phyloP scores from a whole-genome alignment of 2,113 vertebrate species.

The Lethenteron reissneri region DNA sequence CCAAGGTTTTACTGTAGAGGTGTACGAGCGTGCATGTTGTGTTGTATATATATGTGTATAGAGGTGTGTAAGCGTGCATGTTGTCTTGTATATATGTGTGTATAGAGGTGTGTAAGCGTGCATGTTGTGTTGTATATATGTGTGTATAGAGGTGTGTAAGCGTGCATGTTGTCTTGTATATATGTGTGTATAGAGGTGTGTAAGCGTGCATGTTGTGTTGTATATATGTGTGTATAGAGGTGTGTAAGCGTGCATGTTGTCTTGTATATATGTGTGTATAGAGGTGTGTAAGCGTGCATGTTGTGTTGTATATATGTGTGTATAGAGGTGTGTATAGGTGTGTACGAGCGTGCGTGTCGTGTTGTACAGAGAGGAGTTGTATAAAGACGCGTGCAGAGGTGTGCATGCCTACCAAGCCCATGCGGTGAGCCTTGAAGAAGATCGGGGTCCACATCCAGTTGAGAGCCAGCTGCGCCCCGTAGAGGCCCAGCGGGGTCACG shows the following conservation, averaged over 20 bases:
- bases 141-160: neutral
- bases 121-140: neutral
- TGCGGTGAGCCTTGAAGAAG: slow-evolving; percentile 38
- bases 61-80: neutral
- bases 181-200: neutral
- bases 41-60: neutral
- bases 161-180: neutral
- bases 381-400: neutral
- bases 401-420: slow-evolving; percentile 29
- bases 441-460: slow-evolving; percentile 56
- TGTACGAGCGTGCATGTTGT: neutral
- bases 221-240: neutral
- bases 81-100: neutral
- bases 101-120: neutral
- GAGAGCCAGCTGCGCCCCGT: slow-evolving; percentile 41
- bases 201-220: neutral
- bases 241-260: neutral
- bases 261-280: neutral
- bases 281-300: neutral
- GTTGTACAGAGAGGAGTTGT: neutral
- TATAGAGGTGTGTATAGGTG: neutral
- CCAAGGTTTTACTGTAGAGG: no score
- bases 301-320: neutral
- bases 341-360: neutral
- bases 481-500: slow-evolving; percentile 45